Base-by-base conservation (phyloP, 2,888 invertebrate species). In the Magallana nippona region DNA sequence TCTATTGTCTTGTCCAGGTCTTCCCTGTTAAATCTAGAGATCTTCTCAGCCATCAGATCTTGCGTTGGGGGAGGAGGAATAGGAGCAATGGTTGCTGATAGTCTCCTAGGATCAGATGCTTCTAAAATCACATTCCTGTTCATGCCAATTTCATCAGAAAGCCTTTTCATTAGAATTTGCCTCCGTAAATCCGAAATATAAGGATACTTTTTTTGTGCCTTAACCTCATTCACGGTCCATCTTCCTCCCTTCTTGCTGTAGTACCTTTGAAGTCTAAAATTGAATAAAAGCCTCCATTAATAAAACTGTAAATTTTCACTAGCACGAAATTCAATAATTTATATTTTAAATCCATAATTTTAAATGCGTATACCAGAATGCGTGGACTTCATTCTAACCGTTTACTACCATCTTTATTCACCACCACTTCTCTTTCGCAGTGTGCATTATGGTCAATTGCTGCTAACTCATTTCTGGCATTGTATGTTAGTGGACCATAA, bases 181-280 rank as follows among this genome's bases (percentile, higher is more conserved):
- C 55, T 56, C 55, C 84, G 81, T 13, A 87, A 57, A 3, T 55
- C 56, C 13, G 17, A n/a, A 13, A 81, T 82, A 77, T 87, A 82
- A 0, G 11, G 27, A 63, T 87, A 85, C 22, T 27, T 82, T 83
- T 78, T 87, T 55, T 71, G 10, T 15, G 71, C 71, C 27, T 84
- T 82, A 1, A 84, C 81, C 44, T 81, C 71, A n/a, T 17, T 22
- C 19, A 83, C 83, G 1, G 84, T 55, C 86, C 86, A 86, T 60
- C 84, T 79, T 22, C 19, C 56, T 55, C 85, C 85, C 60, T 85
- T 85, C 58, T 85, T 86, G 17, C 84, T 84, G 81, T 78, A 85
- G 1, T 58, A 55, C 55, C 55, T 44, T 19, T 82, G 60, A 32
- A 32, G 32, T 32, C 32, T 32, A 32, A 32, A 32, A 32, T 32